Evolutionary conservation across 2,797 vertebrate genomes (phyloP).

Genomic region (Tokudaia tokunoshimensis): DNA sequence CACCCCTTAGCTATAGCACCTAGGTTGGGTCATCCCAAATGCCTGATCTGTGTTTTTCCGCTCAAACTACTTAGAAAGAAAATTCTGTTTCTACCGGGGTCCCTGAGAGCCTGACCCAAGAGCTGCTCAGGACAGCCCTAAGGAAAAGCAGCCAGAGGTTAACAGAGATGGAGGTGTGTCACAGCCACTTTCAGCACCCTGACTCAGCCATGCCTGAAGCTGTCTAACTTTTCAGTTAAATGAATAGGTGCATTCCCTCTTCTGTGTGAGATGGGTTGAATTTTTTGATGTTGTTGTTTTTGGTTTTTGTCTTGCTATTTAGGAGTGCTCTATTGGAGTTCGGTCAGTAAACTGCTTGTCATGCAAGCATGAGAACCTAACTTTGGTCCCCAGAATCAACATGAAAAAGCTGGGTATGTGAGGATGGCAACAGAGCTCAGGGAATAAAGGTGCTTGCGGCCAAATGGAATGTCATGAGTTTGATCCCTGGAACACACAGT

Average conservation of each 20-base stretch:
- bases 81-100: neutral
- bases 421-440: neutral
- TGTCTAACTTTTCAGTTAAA: neutral
- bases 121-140: neutral
- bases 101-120: neutral
- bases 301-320: neutral
- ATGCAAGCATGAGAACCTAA: neutral
- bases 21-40: neutral
- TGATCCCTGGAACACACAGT: neutral
- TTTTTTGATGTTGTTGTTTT: neutral
- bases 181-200: neutral
- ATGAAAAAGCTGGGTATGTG: neutral
- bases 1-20: neutral
- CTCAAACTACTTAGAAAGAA: neutral
- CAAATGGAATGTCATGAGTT: neutral
- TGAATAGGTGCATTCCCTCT: neutral
- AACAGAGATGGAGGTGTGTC: fast-evolving
- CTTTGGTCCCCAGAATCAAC: neutral
- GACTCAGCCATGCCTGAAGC: neutral
- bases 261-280: neutral
- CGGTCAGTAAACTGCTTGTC: neutral
- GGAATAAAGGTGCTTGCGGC: neutral
- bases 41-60: neutral
- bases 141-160: neutral
- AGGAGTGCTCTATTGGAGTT: neutral